Percentiles rank a stretch among this genome's conserved stretches.
Conservation (phyloP, 1,140 invertebrate genomes). For the Reticulitermes speratus region DNA sequence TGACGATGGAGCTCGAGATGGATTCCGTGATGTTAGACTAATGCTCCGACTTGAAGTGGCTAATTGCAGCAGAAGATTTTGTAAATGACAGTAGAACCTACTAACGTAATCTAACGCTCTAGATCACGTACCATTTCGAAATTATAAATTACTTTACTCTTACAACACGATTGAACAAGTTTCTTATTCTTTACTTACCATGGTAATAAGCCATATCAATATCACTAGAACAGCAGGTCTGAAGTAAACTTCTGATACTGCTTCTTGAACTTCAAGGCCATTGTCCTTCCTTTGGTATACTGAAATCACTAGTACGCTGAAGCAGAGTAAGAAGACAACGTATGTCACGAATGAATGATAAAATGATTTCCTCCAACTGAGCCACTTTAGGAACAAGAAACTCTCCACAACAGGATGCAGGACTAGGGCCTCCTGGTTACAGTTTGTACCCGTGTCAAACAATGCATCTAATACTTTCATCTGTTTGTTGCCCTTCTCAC, state of each 20-base stretch:
- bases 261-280: constrained; percentile 22
- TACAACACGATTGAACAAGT: too few relatives aligned
- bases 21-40: too few relatives aligned
- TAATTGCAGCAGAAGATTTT: too few relatives aligned
- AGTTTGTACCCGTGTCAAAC: constrained; percentile 50
- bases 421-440: constrained; percentile 50
- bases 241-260: neutral
- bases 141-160: too few relatives aligned
- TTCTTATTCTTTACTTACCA: neutral
- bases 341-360: constrained; percentile 53
- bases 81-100: too few relatives aligned
- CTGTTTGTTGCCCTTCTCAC: constrained; percentile 35
- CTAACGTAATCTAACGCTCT: too few relatives aligned
- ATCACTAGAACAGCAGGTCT: neutral
- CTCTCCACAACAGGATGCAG: constrained; percentile 56
- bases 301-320: constrained; percentile 47
- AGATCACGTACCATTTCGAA: too few relatives aligned
- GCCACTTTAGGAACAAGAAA: constrained; percentile 58
- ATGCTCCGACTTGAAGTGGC: too few relatives aligned
- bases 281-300: constrained; percentile 48
- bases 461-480: constrained; percentile 55
- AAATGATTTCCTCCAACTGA: constrained; percentile 51
- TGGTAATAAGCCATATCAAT: neutral
- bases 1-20: too few relatives aligned
- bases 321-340: constrained; percentile 48